Percentiles rank a stretch among this genome's conserved stretches.
Evolutionary conservation across 1,140 invertebrate species (phyloP).

Genomic region (Drosophila bifasciata): DNA sequence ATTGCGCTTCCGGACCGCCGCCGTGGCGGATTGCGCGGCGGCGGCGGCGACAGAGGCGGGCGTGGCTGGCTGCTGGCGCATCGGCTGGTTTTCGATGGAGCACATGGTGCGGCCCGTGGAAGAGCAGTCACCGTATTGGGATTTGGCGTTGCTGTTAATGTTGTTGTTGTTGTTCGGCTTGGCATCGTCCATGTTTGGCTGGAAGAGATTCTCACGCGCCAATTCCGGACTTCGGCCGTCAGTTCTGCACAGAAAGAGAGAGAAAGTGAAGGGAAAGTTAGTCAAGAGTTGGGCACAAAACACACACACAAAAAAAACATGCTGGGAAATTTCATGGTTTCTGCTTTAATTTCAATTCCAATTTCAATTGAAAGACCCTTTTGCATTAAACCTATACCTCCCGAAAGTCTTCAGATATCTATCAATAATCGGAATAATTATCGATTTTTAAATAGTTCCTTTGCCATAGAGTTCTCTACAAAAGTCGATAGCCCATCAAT

Average conservation of each 20-base stretch:
- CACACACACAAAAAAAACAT: slow-evolving; percentile 1
- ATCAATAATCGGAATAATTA: too few species aligned
- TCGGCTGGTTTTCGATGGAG: slow-evolving; percentile 65
- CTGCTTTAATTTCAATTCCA: too few species aligned
- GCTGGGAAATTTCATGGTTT: neutral
- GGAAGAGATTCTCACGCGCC: slow-evolving; percentile 82
- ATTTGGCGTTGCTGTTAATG: slow-evolving; percentile 25
- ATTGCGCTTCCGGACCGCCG: slow-evolving; percentile 58
- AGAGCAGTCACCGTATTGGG: slow-evolving; percentile 1
- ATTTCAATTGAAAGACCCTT: too few species aligned
- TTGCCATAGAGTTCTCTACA: too few species aligned
- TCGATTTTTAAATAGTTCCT: too few species aligned
- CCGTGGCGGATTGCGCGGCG: slow-evolving; percentile 11
- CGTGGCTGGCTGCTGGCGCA: slow-evolving; percentile 14
- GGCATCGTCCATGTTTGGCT: slow-evolving; percentile 76
- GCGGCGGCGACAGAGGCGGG: slow-evolving; percentile 9
- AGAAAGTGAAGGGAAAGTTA: slow-evolving; percentile 79
- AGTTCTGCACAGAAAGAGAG: slow-evolving; percentile 70
- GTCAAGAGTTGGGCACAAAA: slow-evolving; percentile 25
- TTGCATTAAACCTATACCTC: too few species aligned
- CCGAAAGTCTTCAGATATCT: too few species aligned
- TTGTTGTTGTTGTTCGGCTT: slow-evolving; percentile 57
- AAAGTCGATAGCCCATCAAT: neutral
- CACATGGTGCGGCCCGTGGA: slow-evolving; percentile 47
- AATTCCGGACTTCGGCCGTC: slow-evolving; percentile 63